Base-by-base conservation (phyloP, 2,888 invertebrate genomes). In the Orchesella flavescens region DNA sequence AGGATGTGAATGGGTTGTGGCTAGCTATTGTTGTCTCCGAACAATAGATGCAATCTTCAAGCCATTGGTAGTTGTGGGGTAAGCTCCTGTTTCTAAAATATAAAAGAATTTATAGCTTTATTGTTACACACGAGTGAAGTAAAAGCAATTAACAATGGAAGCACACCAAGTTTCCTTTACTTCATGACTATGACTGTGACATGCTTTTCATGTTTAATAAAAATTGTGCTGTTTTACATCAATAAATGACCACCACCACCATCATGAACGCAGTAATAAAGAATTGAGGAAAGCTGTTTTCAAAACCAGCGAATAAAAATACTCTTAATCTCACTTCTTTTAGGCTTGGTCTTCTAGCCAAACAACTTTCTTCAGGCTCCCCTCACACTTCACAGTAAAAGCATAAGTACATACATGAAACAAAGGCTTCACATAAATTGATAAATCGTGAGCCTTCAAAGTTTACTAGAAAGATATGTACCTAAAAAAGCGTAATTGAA, bases 401-500 rank as follows among this genome's bases (percentile, higher is more conserved):
- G 12, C 13, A 61, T 61, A 61, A 21, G 19, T 23, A 61, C 12
- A 55, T 55, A n/a, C 55, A n/a, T n/a, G 15, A n/a, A 17, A 55
- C 13, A 34, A 34, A 34, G 34, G 7, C 34, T 34, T 34, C 34
- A 71, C 78, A 73, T 80, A 73, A 80, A 80, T 80, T 80, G 66
- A 73, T 66, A 80, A 73, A 73, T 80, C 80, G 80, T 80, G 80
- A 72, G 66, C 68, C 49, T 59, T 73, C 80, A 73, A 66, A 65
- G 57, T 57, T 44, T 21, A 17, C 72, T 44, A 53, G 49, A 59
- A 63, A 43, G 17, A 12, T 1, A 19, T 59, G 59, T 12, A 17
- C 10, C 19, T 66, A 66, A 66, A 66, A 23, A n/a, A 49, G 71
- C 44, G 61, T 71, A 71, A 63, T 72, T 66, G 72, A 66, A 46